Evolutionary conservation across 2,113 vertebrate genomes (phyloP), one percentile per base, ranked within the genome.

Genomic region (Alethe castanea): DNA sequence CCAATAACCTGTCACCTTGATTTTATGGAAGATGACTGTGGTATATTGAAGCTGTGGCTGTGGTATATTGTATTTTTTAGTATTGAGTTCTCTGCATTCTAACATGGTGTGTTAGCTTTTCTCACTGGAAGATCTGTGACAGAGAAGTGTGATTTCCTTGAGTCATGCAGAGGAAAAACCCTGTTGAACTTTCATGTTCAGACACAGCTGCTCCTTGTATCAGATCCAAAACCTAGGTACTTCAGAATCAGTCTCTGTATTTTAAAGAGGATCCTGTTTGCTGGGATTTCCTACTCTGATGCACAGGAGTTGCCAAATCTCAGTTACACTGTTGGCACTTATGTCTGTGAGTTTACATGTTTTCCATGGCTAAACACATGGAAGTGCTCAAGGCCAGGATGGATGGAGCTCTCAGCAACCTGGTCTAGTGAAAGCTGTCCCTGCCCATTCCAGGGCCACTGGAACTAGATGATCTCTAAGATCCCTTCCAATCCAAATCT

Each of bases 321-420:
- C 77, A 56, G 36, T 28, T 28, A 52, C 11, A 7, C 17, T 73
- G 2, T 0, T 48, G 19, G 26, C n/a, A 12, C 20, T 62, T 85
- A 18, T 36, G 12, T n/a, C n/a, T 53, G 13, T 64, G 36, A 90
- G 8, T 19, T 19, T 44, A 7, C 0, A 0, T 22, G 22, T 77
- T 91, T 83, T 66, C 36, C 29, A 19, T 35, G 42, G n/a, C 23
- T 64, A 31, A 64, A 66, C 14, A 28, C 0, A 0, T 16, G 40
- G 20, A 60, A 61, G 11, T 22, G 29, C 22, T 54, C 53, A 40
- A 15, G 61, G 16, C 40, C 47, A 69, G 62, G 40, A 14, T 67
- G 8, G 20, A 19, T 35, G n/a, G 25, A 61, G 11, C 17, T 69
- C 47, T 76, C 40, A 61, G 48, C 17, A 47, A 8, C 25, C 35